A percentile compares a stretch with the other conserved stretches of the same genome.
phyloP scores from a whole-genome alignment of 2,113 vertebrate genomes.

The Phalacrocorax pelagicus region DNA sequence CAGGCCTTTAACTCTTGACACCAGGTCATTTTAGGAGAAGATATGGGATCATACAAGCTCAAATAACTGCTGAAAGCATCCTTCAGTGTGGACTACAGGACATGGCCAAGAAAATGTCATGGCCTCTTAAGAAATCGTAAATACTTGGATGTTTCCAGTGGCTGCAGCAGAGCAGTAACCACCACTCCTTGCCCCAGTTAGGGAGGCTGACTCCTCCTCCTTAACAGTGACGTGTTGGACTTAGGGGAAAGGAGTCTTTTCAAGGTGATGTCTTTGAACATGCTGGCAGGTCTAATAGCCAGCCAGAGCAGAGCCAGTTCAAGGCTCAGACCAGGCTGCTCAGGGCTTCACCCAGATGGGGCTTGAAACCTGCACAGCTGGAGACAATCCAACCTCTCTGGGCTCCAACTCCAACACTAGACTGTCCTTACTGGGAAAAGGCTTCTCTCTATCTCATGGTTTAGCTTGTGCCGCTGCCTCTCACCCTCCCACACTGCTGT shows the following conservation, averaged over 20 bases:
- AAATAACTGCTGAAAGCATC: background rate
- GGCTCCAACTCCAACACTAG: accelerated
- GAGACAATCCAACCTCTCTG: background rate
- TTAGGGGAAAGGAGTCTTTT: background rate
- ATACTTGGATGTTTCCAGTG: background rate
- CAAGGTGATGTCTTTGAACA: background rate
- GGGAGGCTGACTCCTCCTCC: background rate
- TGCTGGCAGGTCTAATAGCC: background rate
- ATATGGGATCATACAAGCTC: background rate
- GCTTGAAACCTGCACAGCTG: background rate
- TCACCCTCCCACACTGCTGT: background rate
- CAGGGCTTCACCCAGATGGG: background rate
- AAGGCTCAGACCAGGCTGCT: background rate
- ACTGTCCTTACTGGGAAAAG: background rate
- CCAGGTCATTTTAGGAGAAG: background rate
- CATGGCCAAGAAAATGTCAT: background rate
- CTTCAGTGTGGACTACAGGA: background rate
- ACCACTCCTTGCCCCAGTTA: background rate
- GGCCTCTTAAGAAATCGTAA: background rate
- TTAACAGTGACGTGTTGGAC: background rate
- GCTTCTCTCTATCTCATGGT: accelerated
- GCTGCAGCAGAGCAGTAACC: background rate
- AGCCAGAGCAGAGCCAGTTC: background rate
- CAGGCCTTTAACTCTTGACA: background rate
- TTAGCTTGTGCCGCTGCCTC: background rate